These are phyloP conservation scores for Thymallus thymallus DNA, from an alignment of 2,113 vertebrate species.

Conservation along the genomic window DNA sequence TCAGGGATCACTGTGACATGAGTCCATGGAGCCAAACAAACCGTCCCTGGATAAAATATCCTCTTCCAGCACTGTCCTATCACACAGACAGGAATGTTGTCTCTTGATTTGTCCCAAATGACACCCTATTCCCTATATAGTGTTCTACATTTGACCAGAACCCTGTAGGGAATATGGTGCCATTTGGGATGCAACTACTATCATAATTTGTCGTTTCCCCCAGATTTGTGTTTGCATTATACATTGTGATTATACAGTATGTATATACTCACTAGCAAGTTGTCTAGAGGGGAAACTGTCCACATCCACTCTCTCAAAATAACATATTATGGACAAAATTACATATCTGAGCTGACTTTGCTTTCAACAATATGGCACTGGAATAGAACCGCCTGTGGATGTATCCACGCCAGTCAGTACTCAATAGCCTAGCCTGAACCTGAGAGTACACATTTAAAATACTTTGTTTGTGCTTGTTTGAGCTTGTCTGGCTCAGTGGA, in stretches of 20 bases:
- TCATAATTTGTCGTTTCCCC: not conserved
- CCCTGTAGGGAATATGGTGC: no score
- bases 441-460: no score
- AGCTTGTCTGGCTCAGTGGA: no score
- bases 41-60: not conserved
- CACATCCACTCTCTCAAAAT: not conserved
- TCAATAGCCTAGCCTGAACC: no score
- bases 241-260: not conserved
- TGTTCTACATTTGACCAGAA: no score
- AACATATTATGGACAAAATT: not conserved
- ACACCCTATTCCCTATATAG: not conserved
- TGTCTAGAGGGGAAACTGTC: not conserved
- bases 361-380: not conserved
- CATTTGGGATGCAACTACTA: no score
- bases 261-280: not conserved
- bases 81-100: not conserved
- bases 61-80: not conserved
- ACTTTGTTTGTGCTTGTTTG: no score
- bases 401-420: no score
- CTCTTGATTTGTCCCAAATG: no score
- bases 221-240: not conserved
- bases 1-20: not conserved
- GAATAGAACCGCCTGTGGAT: no score
- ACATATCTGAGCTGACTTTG: not conserved
- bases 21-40: not conserved